Base-by-base conservation (phyloP, 2,113 vertebrate species). In the Alces alces region DNA sequence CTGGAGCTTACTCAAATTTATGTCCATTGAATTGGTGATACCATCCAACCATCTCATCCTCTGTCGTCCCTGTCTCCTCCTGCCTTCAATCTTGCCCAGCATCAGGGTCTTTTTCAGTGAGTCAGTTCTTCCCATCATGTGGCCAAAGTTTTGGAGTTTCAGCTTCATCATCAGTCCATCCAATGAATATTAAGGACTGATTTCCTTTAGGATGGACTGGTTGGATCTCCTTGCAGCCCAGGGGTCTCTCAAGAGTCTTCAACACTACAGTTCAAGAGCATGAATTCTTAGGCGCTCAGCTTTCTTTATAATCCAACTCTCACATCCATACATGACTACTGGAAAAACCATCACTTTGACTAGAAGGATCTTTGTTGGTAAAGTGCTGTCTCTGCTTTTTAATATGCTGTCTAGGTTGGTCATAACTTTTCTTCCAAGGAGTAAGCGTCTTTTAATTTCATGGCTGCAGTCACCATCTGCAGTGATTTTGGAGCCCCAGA, bases 321-420 rank as follows among this genome's bases (percentile, higher is more conserved):
- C n/a, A 70, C 19, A 70, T 23, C 66, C 66, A 39, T 39, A 70
- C 66, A 39, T 70, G n/a, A 70, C 66, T 70, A 39, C 66, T 39
- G n/a, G 19, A 70, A 23, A 70, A 70, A 70, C 10, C n/a, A 39
- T 6, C 2, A 2, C 66, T 39, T 70, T 12, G 66, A 70, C n/a
- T 6, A 70, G n/a, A 70, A 0, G 0, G 19, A 70, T 23, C 10
- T 23, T 70, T 70, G n/a, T 12, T 39, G 19, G n/a, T 39, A 39
- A 70, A 70, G n/a, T 70, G n/a, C 12, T 39, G 2, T 70, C 66
- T 70, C 19, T 70, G 9, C 19, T 70, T 70, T 70, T 10, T 70
- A 70, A 70, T 70, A 39, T 6, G n/a, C 66, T 39, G 2, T 23
- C 66, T 39, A 39, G 19, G 10, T 70, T 70, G n/a, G 66, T 70